Base-by-base conservation (phyloP, 2,113 vertebrate genomes). In the Genyomyrus donnyi region DNA sequence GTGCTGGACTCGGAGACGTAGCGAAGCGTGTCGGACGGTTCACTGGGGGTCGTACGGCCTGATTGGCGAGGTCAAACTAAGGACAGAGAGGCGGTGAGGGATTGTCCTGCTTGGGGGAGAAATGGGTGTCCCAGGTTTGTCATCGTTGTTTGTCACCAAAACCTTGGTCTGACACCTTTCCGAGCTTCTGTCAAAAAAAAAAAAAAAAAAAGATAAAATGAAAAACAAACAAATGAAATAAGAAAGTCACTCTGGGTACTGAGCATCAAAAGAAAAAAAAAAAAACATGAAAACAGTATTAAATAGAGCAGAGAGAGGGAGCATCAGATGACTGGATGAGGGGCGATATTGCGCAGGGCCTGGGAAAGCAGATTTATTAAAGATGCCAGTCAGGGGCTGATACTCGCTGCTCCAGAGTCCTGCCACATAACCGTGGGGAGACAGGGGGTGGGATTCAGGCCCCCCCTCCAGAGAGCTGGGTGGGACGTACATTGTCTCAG, bases 361-460 rank as follows among this genome's bases (percentile, higher is more conserved):
- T 35, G 50, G 2, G 49, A 35, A 87, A 53, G 85, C 50, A 31
- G 19, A 31, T 87, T 87, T 87, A 87, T 87, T 87, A 56, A 87
- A 87, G 50, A 87, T 56, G 85, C 85, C 85, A 87, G 85, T 87
- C 85, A 53, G n/a, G 50, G 50, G 15, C 85, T 21, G 85, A 56
- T 39, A 87, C 27, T 27, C 15, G 85, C 27, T 53, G 50, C 50
- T 35, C 31, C 49, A 53, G 49, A 31, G 49, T 56, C 50, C 31
- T 46, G 19, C 31, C 24, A 35, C 50, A 7, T 87, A 13, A 87
- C 85, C 17, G 17, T 15, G 31, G 85, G 85, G 50, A 87, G 50
- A 87, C 27, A 46, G 85, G 50, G 48, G 15, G 13, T 8, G 50
- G 48, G 50, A 19, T 21, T 56, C 85, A 87, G 50, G 6, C 31